Base-by-base conservation (phyloP, 2,797 vertebrate species). In the Poecile montanus region DNA sequence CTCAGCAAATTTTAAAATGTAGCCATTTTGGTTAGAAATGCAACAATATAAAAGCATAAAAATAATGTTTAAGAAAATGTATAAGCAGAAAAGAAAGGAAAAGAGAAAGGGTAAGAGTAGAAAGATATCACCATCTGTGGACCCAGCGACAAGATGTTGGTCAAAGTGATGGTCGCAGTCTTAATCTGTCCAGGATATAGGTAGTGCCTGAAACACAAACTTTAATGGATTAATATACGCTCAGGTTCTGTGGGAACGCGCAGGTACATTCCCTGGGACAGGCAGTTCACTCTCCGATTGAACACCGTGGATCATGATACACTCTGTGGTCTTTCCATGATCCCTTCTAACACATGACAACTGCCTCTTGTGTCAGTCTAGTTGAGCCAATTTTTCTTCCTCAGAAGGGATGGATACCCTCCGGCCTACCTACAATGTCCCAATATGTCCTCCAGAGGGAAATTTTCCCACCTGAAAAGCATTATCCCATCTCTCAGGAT, bases 371-470 rank as follows among this genome's bases (percentile, higher is more conserved):
- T 57, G 20, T 34, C 70, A 34, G 25, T 16, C 20, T 29, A 13
- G 42, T 14, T n/a, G 29, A 34, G 8, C 20, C 23, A 65, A 3
- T 48, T 56, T 65, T 48, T 10, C 9, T 34, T 13, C 25, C 30
- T 42, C 51, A 57, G 51, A 42, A 65, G 30, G 29, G 16, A 48
- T 56, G 25, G 56, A 42, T n/a, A 13, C 16, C 4, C 34, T 63
- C 50, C 40, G 20, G 10, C 10, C 23, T 20, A 25, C 16, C 30
- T 57, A 30, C 20, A 34, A 30, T 30, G 30, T 30, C 51, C 13
- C 25, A 48, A 2, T 30, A 11, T 30, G 20, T 25, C 26, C 51
- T 34, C 16, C 0, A 0, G 42, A 48, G 27, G 15, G n/a, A 45
- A 22, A 7, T 29, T 84, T 48, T 73, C 30, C 26, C 25, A 7